These are phyloP conservation scores for Atopsyche davidsoni DNA, from an alignment of 1,140 invertebrate genomes.

Conservation along the genomic window DNA sequence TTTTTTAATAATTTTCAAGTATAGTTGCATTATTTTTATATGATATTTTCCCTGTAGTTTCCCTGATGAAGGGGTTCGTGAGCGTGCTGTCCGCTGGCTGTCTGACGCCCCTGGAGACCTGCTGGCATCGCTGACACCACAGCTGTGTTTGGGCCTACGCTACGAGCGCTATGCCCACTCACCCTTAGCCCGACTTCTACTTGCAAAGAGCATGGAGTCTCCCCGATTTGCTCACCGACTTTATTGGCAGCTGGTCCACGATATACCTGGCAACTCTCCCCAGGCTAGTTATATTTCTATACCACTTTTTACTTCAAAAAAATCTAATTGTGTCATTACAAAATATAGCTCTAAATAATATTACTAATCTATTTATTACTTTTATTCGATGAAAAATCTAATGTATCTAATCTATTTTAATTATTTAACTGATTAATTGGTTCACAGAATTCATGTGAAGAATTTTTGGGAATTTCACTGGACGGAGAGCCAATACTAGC, in stretches of 20 bases:
- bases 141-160: conserved; percentile 88
- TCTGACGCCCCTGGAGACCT: conserved; percentile 76
- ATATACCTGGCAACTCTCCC: conserved; percentile 63
- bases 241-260: conserved; percentile 88
- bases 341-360: background rate
- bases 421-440: conserved; percentile 16
- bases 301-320: no score
- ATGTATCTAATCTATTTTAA: conserved; percentile 4
- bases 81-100: conserved; percentile 78
- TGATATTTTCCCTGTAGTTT: conserved; percentile 56
- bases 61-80: conserved; percentile 82
- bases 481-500: conserved; percentile 31
- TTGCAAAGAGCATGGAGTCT: conserved; percentile 78
- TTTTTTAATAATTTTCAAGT: background rate
- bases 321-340: no score
- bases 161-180: conserved; percentile 91
- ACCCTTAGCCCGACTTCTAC: conserved; percentile 71
- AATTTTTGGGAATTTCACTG: conserved; percentile 42
- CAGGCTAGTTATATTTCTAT: conserved; percentile 39
- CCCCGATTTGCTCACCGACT: conserved; percentile 88
- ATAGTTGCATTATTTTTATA: background rate
- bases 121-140: conserved; percentile 85
- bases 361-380: background rate
- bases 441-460: conserved; percentile 38
- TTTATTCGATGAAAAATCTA: background rate